Base-by-base conservation (phyloP, 2,888 invertebrate genomes). In the Steinernema carpocapsae region DNA sequence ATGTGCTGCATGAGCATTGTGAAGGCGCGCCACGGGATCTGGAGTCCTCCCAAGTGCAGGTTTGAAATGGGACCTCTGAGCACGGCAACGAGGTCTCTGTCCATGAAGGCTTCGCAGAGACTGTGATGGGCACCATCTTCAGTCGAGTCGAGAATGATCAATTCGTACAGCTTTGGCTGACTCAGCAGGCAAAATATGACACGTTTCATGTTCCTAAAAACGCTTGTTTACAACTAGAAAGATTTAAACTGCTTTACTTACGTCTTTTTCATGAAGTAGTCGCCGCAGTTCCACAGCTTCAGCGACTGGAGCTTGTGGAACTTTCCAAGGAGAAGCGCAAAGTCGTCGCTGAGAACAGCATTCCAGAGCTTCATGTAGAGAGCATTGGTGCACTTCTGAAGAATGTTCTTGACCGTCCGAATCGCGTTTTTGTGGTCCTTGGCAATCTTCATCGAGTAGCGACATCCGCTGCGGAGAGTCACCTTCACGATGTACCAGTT, bases 1-100 rank as follows among this genome's bases (percentile, higher is more conserved):
- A 79, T 72, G 37, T 64, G 45, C 17, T 70, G 70, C 46, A 51
- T 48, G 22, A 80, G 46, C n/a, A 71, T 73, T 59, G 77, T 74
- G 52, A 80, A 24, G n/a, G 81, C 46, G 26, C 70, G 56, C 46
- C 82, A 70, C 10, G 80, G 81, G 17, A 80, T 14, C 37, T 73
- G 42, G 37, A 82, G 51, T 24, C 76, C 78, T 4, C 82, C 77
- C 17, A 80, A 70, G 46, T 80, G 80, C 26, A 29, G 17, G 37
- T 64, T 64, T 1, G 17, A 2, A 4, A 64, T 22, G 17, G 64
- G 64, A 17, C 29, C 29, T 29, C 32, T 64, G 32, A 64, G 24
- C 17, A 32, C 14, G 17, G 29, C 17, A 17, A 64, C 32, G 64
- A 64, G 22, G 32, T 64, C 64, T 1, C 37, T 6, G 32, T 64